A percentile compares a stretch with the other conserved stretches of the same genome.
Conservation (phyloP, 2,113 vertebrate genomes). For the Chlamydotis undulata region DNA sequence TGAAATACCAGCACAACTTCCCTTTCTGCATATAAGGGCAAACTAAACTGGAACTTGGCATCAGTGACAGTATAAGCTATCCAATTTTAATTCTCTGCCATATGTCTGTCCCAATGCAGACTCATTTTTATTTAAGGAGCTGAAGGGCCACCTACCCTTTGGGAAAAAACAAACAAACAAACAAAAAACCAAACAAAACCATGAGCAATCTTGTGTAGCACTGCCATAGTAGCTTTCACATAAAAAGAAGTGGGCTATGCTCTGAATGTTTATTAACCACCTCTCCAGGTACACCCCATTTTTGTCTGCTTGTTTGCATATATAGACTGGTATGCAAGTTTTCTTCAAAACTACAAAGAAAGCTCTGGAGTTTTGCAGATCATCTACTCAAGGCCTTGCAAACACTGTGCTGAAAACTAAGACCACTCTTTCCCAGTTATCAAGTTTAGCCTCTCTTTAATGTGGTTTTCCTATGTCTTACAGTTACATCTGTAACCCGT, state of each 20-base stretch:
- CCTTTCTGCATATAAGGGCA: background rate
- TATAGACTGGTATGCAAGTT: background rate
- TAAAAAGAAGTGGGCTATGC: background rate
- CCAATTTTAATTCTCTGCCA: background rate
- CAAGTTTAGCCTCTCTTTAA: background rate
- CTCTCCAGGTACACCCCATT: background rate
- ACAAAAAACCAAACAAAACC: background rate
- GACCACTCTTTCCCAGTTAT: background rate
- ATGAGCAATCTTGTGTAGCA: background rate
- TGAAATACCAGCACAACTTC: background rate
- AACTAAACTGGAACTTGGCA: background rate
- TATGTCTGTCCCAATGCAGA: background rate
- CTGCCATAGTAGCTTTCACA: background rate
- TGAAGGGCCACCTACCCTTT: background rate
- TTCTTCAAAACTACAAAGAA: background rate
- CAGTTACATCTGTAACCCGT: background rate
- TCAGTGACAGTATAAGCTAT: background rate
- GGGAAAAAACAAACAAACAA: rapidly evolving
- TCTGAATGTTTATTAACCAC: background rate
- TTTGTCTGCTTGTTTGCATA: background rate
- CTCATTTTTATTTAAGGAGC: background rate
- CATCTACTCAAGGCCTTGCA: background rate
- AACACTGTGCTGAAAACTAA: background rate
- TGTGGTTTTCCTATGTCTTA: background rate
- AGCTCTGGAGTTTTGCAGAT: background rate